Evolutionary conservation across 2,113 vertebrate species (phyloP).

Genomic region (Ahaetulla prasina): DNA sequence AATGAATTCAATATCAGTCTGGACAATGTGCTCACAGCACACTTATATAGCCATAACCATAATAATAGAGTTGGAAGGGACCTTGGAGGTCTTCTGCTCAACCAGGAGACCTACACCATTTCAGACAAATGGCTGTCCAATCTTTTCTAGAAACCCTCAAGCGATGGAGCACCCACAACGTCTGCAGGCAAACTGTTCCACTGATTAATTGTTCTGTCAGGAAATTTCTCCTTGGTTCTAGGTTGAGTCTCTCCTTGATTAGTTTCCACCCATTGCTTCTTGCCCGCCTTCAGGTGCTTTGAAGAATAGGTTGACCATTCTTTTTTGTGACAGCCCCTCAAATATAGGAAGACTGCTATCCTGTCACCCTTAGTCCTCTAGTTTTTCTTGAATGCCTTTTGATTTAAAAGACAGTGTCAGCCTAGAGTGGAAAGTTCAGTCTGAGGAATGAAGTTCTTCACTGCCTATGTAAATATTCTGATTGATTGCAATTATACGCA

Average conservation of each 20-base stretch:
- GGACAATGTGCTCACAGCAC: neutral
- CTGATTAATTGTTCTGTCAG: too few species aligned
- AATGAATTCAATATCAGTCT: neutral
- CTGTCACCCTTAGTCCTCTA: neutral
- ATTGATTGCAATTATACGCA: neutral
- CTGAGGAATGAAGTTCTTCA: neutral
- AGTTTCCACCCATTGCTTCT: too few species aligned
- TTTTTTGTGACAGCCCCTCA: neutral
- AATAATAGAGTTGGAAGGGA: too few species aligned
- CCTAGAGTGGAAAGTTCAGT: neutral
- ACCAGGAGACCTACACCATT: too few species aligned
- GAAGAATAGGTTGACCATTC: neutral
- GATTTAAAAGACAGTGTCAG: neutral
- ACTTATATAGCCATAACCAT: neutral
- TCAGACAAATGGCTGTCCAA: too few species aligned
- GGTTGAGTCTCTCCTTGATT: too few species aligned
- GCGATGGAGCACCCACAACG: too few species aligned
- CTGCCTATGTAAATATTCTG: neutral
- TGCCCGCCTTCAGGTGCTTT: neutral
- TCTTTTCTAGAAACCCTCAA: too few species aligned
- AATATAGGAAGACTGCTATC: neutral
- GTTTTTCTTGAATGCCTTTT: neutral
- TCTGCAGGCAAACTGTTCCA: too few species aligned
- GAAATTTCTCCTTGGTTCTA: too few species aligned
- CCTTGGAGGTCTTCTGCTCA: too few species aligned